Conservation (phyloP, 2,113 vertebrate genomes). For the Hypocryptadius cinnamomeus region DNA sequence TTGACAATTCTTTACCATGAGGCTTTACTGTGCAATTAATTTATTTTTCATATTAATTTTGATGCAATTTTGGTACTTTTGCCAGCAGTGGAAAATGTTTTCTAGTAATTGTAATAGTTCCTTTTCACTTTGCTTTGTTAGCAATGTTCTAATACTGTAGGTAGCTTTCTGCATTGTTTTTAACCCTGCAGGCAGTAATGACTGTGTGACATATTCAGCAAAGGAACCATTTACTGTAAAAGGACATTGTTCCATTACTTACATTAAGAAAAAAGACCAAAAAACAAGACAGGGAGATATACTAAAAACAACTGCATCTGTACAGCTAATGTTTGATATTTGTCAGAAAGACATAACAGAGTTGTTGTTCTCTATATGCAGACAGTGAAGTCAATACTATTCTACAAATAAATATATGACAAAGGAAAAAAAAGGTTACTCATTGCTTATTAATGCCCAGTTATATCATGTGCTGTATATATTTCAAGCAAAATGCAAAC, state of each 20-base stretch:
- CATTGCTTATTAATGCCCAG: neutral
- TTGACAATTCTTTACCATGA: neutral
- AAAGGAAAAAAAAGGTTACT: neutral
- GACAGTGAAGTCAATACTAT: neutral
- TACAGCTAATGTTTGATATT: slow-evolving; percentile 1
- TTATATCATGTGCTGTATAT: neutral
- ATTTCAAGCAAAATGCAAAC: neutral
- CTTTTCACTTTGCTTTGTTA: neutral
- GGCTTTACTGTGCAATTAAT: neutral
- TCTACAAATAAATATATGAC: slow-evolving; percentile 1
- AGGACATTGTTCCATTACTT: slow-evolving; percentile 27
- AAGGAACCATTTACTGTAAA: slow-evolving; percentile 14
- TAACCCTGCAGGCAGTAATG: slow-evolving; percentile 12
- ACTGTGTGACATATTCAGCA: neutral
- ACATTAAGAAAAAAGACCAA: neutral
- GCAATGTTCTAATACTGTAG: neutral
- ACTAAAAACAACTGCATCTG: slow-evolving; percentile 15
- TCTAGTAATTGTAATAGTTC: neutral
- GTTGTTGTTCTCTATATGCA: neutral
- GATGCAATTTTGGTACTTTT: neutral
- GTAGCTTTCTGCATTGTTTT: slow-evolving; percentile 7
- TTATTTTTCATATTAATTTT: neutral
- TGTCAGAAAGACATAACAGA: neutral
- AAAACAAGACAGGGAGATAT: neutral
- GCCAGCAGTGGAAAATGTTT: neutral